Evolutionary conservation across 2,888 invertebrate species (phyloP).

Genomic region (Diarsia rubi): DNA sequence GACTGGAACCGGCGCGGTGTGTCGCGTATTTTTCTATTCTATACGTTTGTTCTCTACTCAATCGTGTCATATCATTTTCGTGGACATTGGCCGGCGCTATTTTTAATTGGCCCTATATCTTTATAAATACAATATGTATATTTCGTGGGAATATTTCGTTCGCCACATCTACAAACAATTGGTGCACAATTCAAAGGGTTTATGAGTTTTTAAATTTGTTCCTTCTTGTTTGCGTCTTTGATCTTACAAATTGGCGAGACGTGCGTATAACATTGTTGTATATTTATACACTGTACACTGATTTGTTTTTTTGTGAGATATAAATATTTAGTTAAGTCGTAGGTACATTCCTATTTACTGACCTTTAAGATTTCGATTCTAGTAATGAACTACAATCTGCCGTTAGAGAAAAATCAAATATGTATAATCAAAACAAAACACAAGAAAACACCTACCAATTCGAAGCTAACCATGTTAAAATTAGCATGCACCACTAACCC

Average conservation of each 20-base stretch:
- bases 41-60: slow-evolving; percentile 80
- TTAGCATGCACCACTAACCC: neutral
- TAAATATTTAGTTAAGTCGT: neutral
- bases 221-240: slow-evolving; percentile 40
- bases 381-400: neutral
- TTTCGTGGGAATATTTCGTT: slow-evolving; percentile 30
- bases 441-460: neutral
- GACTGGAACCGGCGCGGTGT: slow-evolving; percentile 81
- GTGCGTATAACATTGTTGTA: neutral
- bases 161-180: slow-evolving; percentile 41
- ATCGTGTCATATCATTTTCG: slow-evolving; percentile 81
- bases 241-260: slow-evolving; percentile 46
- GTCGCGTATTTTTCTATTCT: slow-evolving; percentile 85
- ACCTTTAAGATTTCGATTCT: neutral
- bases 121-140: slow-evolving; percentile 61
- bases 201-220: slow-evolving; percentile 45
- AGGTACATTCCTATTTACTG: neutral
- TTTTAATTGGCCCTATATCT: slow-evolving; percentile 80
- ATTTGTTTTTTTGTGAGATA: neutral
- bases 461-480: neutral
- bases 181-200: slow-evolving; percentile 33
- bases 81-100: slow-evolving; percentile 82
- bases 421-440: neutral
- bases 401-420: neutral
- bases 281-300: neutral